Evolutionary conservation across 2,888 invertebrate genomes (phyloP).

Genomic region (Himalopsyche tibetana): DNA sequence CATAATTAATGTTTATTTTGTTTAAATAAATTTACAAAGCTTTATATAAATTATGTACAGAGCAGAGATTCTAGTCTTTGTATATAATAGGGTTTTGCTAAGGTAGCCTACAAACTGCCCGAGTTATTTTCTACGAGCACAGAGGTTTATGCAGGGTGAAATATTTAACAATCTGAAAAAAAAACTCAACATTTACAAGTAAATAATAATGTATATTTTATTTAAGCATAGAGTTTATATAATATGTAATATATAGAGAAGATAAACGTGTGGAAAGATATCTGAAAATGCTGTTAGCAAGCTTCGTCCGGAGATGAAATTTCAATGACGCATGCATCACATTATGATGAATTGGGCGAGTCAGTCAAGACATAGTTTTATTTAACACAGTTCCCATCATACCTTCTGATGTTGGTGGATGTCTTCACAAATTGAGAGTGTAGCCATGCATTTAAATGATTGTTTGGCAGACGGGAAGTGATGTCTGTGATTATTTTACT

Average conservation of each 20-base stretch:
- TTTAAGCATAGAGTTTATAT: not conserved
- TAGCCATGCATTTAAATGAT: constrained; percentile 56
- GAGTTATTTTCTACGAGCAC: too few relatives aligned
- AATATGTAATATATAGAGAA: not conserved
- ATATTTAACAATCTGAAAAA: constrained; percentile 26
- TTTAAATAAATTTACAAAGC: too few relatives aligned
- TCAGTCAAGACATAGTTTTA: constrained; percentile 2
- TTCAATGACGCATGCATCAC: constrained; percentile 34
- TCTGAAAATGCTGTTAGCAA: constrained; percentile 43
- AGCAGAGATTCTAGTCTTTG: too few relatives aligned
- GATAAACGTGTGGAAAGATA: constrained; percentile 12
- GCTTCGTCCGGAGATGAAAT: constrained; percentile 11
- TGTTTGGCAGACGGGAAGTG: constrained; percentile 45
- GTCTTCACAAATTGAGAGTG: constrained; percentile 37
- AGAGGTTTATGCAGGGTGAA: too few relatives aligned
- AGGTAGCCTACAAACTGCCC: too few relatives aligned
- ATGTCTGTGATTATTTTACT: not conserved
- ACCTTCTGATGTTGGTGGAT: constrained; percentile 2
- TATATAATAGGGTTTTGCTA: too few relatives aligned
- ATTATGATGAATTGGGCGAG: constrained; percentile 18
- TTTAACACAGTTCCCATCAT: constrained; percentile 16
- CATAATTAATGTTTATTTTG: too few relatives aligned
- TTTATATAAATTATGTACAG: too few relatives aligned
- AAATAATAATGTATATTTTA: not conserved
- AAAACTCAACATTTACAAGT: not conserved